Evolutionary conservation across 2,888 invertebrate genomes (phyloP).

Genomic region (Macrosoma leucophasiata): DNA sequence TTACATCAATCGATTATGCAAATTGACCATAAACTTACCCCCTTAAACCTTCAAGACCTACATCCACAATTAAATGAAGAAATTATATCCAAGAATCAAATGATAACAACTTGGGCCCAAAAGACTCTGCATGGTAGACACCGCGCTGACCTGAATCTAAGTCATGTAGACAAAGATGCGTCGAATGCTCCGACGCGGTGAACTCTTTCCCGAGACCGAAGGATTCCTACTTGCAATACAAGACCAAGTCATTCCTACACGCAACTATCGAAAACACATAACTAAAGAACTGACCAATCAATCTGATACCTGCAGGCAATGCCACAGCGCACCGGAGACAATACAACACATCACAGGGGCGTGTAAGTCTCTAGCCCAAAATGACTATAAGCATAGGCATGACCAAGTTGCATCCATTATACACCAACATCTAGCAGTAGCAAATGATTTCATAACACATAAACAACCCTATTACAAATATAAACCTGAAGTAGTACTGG

Average conservation of each 20-base stretch:
- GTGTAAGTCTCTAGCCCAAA: conserved; percentile 7
- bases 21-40: not conserved
- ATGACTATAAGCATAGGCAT: conserved; percentile 12
- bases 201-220: conserved; percentile 18
- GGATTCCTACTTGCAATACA: conserved; percentile 16
- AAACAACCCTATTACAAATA: not conserved
- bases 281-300: no score
- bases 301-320: conserved; percentile 2
- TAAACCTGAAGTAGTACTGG: not conserved
- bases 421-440: conserved; percentile 4
- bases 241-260: conserved; percentile 14
- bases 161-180: conserved; percentile 14
- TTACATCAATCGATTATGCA: conserved; percentile 1
- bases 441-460: not conserved
- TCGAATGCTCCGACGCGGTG: conserved; percentile 17
- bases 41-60: conserved; percentile 1
- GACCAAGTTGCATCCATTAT: conserved; percentile 12
- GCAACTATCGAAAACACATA: conserved; percentile 13
- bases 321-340: conserved; percentile 7
- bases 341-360: conserved; percentile 16
- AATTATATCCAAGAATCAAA: conserved; percentile 1
- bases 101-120: conserved; percentile 2
- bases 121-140: conserved; percentile 11
- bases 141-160: not conserved
- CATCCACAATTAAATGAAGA: not conserved